Conservation (phyloP, 2,797 vertebrate genomes). For the Mormyrus hasselquistii region DNA sequence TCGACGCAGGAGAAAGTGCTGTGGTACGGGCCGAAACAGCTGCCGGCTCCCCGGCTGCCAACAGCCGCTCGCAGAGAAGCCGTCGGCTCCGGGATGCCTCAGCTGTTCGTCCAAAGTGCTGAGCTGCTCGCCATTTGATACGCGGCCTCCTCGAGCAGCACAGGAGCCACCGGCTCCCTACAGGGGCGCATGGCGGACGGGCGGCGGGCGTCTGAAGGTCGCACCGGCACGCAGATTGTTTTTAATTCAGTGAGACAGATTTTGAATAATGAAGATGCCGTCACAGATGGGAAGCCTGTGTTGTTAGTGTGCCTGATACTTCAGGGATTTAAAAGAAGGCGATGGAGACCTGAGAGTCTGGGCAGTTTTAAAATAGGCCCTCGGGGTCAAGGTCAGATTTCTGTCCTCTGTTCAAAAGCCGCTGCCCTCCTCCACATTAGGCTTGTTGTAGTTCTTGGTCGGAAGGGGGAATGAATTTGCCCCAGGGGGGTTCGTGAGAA, state of each 20-base stretch:
- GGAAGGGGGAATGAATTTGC: neutral
- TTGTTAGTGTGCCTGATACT: neutral
- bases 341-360: neutral
- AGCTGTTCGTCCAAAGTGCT: conserved; percentile 82
- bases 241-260: neutral
- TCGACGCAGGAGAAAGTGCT: conserved; percentile 8
- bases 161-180: conserved; percentile 50
- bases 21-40: conserved; percentile 11
- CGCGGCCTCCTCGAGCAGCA: conserved; percentile 43
- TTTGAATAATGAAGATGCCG: neutral
- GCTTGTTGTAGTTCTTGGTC: neutral
- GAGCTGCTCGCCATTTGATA: conserved; percentile 75
- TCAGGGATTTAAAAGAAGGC: neutral
- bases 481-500: neutral
- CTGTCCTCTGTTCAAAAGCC: conserved; percentile 55
- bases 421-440: conserved; percentile 32
- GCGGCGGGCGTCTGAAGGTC: neutral
- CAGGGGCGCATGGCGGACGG: neutral
- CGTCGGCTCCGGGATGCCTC: conserved; percentile 58
- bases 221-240: neutral
- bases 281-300: neutral
- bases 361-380: conserved; percentile 55
- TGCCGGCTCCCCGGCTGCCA: conserved; percentile 37
- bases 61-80: conserved; percentile 14
- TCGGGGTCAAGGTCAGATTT: conserved; percentile 57